Evolutionary conservation across 2,113 vertebrate species (phyloP).

Genomic region (Felis catus): DNA sequence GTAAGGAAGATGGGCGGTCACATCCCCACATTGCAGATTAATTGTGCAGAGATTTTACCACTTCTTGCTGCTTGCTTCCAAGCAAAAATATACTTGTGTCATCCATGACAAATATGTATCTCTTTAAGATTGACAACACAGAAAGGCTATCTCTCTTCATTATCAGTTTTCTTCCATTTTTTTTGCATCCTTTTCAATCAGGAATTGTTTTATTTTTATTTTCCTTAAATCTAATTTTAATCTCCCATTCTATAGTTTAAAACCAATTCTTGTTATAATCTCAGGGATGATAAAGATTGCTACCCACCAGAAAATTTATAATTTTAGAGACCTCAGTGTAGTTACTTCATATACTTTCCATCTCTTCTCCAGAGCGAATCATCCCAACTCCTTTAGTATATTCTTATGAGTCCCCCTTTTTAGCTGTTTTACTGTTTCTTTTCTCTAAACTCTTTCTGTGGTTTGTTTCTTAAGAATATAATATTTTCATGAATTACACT

Average conservation of each 20-base stretch:
- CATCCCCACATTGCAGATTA: background rate
- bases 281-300: background rate
- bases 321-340: background rate
- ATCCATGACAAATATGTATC: background rate
- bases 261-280: background rate
- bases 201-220: background rate
- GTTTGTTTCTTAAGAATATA: constrained; percentile 29
- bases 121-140: background rate
- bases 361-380: background rate
- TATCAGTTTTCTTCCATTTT: background rate
- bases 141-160: background rate
- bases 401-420: background rate
- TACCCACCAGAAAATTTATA: background rate
- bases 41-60: background rate
- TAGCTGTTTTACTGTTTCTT: background rate
- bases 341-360: background rate
- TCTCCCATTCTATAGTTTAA: constrained; percentile 18
- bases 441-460: constrained; percentile 8
- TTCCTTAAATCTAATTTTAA: constrained; percentile 47
- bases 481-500: constrained; percentile 37
- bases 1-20: constrained; percentile 84
- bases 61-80: background rate
- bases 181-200: constrained; percentile 2
- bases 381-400: background rate
- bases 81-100: background rate